These are phyloP conservation scores for Galendromus occidentalis DNA, from an alignment of 1,140 invertebrate genomes.

Conservation along the genomic window DNA sequence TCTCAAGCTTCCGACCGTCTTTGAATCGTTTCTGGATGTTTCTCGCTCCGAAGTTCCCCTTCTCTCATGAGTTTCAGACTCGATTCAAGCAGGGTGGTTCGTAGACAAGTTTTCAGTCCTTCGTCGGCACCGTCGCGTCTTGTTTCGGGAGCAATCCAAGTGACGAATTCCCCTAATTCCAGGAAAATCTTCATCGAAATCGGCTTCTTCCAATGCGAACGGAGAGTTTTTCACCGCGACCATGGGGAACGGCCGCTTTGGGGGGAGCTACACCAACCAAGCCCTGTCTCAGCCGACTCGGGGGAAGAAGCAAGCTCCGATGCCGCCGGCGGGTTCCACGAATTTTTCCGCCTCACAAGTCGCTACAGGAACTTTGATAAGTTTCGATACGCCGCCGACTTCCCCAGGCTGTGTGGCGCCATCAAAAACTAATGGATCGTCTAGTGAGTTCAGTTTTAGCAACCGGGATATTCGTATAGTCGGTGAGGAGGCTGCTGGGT, in stretches of 20 bases:
- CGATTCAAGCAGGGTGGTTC: too few species aligned
- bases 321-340: neutral
- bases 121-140: too few species aligned
- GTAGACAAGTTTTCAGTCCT: too few species aligned
- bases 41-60: too few species aligned
- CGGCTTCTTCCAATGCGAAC: neutral
- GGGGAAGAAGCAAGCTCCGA: neutral
- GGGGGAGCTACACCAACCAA: neutral
- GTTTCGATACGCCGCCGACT: neutral
- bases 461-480: too few species aligned
- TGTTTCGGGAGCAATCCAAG: too few species aligned
- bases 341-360: neutral
- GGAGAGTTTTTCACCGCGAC: neutral
- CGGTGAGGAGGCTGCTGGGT: too few species aligned
- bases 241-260: neutral
- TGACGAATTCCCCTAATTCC: neutral
- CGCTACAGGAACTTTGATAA: neutral
- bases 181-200: constrained; percentile 4
- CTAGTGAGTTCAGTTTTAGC: too few species aligned
- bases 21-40: too few species aligned
- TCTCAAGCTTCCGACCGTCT: too few species aligned
- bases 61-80: too few species aligned
- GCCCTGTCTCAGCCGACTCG: neutral
- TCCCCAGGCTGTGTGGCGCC: neutral
- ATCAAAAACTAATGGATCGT: too few species aligned